Base-by-base conservation (phyloP, 2,888 invertebrate genomes). In the Sinelater perroti region DNA sequence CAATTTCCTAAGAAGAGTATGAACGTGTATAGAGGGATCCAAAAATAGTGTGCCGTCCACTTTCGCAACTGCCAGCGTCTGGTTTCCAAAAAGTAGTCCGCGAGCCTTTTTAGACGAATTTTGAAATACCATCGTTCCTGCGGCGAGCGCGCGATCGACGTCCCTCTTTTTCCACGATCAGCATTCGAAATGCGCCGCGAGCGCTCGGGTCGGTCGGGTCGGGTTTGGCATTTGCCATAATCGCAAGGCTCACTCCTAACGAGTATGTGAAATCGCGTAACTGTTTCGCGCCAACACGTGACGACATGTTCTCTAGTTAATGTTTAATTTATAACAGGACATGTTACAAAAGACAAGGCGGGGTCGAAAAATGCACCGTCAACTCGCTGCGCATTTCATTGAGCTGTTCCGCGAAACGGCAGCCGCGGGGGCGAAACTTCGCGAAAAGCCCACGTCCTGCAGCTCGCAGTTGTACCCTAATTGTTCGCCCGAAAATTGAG, bases 251-350 rank as follows among this genome's bases (percentile, higher is more conserved):
- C 8, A 40, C 11, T n/a, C 28, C 8, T 10, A 8, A n/a, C 28
- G 8, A 28, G 28, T 40, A 40, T 40, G 40, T 40, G 40, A 40
- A 40, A 51, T 52, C 51, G 51, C 45, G 33, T 46, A 57, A 57
- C 51, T 47, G 52, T 53, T 56, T 35, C 24, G 52, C 49, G 40
- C 26, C 53, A 47, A 46, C 52, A 58, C 47, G 53, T 35, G 47
- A 26, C 57, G 45, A 46, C 45, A 18, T 42, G 47, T 52, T 58
- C 40, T 53, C 47, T 35, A 46, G 42, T 58, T 58, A 52, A 58
- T 58, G 52, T 58, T 58, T 53, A 58, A 58, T 58, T 58, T 58
- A 58, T 58, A 46, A 58, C 53, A 58, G 57, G 53, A 58, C 57
- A 58, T 40, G 24, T 40, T 40, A 40, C 40, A 40, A 40, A 40